Base-by-base conservation (phyloP, 2,888 invertebrate species). In the Volucella inflata region DNA sequence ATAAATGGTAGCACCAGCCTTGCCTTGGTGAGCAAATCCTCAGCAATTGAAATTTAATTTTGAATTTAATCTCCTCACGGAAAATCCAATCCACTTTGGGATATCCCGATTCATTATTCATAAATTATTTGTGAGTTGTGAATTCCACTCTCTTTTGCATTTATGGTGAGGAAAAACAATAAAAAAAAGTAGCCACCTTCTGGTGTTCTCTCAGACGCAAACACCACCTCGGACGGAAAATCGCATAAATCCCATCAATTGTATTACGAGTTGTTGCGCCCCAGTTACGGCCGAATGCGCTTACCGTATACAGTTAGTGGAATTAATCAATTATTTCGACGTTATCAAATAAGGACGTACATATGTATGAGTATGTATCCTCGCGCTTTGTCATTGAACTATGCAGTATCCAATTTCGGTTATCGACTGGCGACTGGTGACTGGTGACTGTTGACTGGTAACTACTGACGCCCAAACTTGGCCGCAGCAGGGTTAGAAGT, bases 291-390 rank as follows among this genome's bases (percentile, higher is more conserved):
- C 67, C 53, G 60, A 68, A 70, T 55, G 70, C 77, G 46, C 62
- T 48, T 53, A 14, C 8, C 51, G 40, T 17, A 10, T 65, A 36
- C 64, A 75, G 75, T 84, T 75, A 80, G 74, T 84, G 80, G 75
- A 80, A 75, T 84, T 84, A 84, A 84, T 84, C 75, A 84, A 84
- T 84, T 84, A 84, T 84, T 75, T 84, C 75, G 44, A 60, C 71
- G 75, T 80, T 84, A 84, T 84, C 75, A 55, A 84, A 84, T 84
- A 65, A 70, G 44, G 75, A 79, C 53, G 64, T 44, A 53, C 57
- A 51, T 16, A 36, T 30, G 59, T 16, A 46, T 16, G 36, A 6
- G 38, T 42, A 16, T 30, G n/a, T 2, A 50, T 42, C 36, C 40
- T 16, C 17, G 17, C 6, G 30, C 30, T 30, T 30, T 30, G 30